These are phyloP conservation scores for Acholoe squamosa DNA, from an alignment of 2,888 invertebrate genomes.

Conservation along the genomic window DNA sequence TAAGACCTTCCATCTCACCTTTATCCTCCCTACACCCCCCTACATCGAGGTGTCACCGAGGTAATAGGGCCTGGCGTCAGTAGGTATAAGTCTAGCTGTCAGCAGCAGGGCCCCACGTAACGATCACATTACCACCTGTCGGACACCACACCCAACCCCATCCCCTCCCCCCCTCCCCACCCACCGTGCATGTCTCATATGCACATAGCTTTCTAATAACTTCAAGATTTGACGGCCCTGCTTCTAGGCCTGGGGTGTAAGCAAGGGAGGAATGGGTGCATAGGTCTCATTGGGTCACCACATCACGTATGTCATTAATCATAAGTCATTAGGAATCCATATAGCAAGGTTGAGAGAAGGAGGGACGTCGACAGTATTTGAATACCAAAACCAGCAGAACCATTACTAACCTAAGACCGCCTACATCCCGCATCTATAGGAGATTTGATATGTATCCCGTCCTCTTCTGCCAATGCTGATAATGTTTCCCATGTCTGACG, in stretches of 20 bases:
- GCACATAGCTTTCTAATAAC: conserved; percentile 1
- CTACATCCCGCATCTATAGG: background rate
- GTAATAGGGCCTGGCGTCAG: background rate
- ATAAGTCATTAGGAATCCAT: conserved; percentile 13
- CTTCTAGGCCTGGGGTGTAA: background rate
- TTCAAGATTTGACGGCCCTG: background rate
- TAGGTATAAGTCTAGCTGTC: no score
- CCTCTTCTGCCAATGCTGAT: background rate
- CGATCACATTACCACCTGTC: conserved; percentile 10
- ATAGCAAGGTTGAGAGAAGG: background rate
- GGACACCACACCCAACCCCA: background rate
- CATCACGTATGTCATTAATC: conserved; percentile 38
- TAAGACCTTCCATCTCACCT: background rate
- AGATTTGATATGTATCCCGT: background rate
- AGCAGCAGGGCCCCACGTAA: no score
- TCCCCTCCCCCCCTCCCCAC: background rate
- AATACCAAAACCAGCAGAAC: background rate
- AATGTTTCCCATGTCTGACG: background rate
- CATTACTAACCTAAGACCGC: background rate
- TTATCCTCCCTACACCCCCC: background rate
- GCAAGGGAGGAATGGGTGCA: background rate
- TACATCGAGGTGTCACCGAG: background rate
- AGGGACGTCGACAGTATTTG: background rate
- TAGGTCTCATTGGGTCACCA: conserved; percentile 28
- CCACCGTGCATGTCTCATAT: background rate